These are phyloP conservation scores for Gonatopus flavifemur DNA, from an alignment of 1,140 invertebrate species.

Conservation along the genomic window DNA sequence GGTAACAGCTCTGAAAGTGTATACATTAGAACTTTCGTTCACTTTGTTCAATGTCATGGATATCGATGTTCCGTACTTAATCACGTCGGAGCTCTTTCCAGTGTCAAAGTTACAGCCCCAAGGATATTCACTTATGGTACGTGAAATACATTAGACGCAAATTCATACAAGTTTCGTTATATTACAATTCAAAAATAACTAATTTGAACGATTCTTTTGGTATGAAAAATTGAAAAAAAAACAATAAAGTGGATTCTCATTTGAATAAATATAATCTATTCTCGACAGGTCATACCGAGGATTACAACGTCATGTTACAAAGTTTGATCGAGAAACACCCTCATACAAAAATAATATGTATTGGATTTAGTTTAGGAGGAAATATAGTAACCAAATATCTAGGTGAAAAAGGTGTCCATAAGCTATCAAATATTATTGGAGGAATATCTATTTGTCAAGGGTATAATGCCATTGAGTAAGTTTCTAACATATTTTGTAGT, in stretches of 20 bases:
- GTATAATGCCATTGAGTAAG: constrained; percentile 85
- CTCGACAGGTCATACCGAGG: constrained; percentile 77
- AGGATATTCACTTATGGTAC: constrained; percentile 90
- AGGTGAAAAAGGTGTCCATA: constrained; percentile 69
- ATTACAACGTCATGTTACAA: constrained; percentile 79
- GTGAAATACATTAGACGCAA: constrained; percentile 19
- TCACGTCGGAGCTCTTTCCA: constrained; percentile 85
- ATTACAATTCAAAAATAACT: background rate
- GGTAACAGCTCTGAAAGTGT: constrained; percentile 91
- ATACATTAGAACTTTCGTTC: constrained; percentile 89
- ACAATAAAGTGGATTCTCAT: background rate
- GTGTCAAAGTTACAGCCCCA: constrained; percentile 81
- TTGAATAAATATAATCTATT: constrained; percentile 17
- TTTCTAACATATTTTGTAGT: constrained; percentile 25
- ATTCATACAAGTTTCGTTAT: background rate
- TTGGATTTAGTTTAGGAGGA: constrained; percentile 89
- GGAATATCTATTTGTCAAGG: constrained; percentile 90
- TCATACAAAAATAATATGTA: constrained; percentile 74
- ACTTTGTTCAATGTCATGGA: constrained; percentile 85
- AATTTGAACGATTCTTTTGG: too few relatives aligned
- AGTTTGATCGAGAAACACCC: constrained; percentile 73
- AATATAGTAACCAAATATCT: constrained; percentile 89
- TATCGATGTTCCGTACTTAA: constrained; percentile 92
- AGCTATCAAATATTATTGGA: constrained; percentile 74
- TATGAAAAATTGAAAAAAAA: background rate